These are phyloP conservation scores for Parthenolecanium corni DNA, from an alignment of 2,888 invertebrate species.

Conservation along the genomic window DNA sequence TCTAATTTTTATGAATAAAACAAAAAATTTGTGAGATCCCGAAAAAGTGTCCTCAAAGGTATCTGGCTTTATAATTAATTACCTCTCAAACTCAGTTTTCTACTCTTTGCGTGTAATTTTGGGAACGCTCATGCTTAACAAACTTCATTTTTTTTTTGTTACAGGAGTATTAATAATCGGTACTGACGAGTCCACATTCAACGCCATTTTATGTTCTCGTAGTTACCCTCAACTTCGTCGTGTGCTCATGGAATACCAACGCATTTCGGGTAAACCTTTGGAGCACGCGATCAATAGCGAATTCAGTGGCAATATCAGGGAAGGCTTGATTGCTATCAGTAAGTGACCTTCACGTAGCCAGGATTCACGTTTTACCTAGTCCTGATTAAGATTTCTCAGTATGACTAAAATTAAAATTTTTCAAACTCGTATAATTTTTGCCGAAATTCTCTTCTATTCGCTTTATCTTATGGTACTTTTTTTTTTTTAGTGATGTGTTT, in stretches of 20 bases:
- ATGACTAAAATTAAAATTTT: too few species aligned
- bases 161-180: conserved; percentile 52
- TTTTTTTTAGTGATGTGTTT: not conserved
- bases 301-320: conserved; percentile 71
- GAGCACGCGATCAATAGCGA: conserved; percentile 69
- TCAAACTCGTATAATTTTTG: not conserved
- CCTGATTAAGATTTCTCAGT: too few species aligned
- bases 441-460: not conserved
- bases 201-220: conserved; percentile 68
- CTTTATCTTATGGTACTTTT: not conserved
- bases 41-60: too few species aligned
- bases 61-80: too few species aligned
- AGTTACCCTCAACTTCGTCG: conserved; percentile 53
- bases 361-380: not conserved
- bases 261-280: conserved; percentile 64
- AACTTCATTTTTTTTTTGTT: too few species aligned
- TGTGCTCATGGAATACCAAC: conserved; percentile 58
- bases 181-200: conserved; percentile 78
- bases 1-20: too few species aligned
- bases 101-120: too few species aligned
- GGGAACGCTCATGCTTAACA: too few species aligned
- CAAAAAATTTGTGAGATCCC: too few species aligned
- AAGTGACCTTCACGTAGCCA: conserved; percentile 30
- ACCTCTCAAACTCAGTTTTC: too few species aligned
- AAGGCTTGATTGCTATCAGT: conserved; percentile 66